Evolutionary conservation across 2,888 invertebrate genomes (phyloP), one percentile per base, ranked within the genome.

Genomic region (Corythucha ciliata): DNA sequence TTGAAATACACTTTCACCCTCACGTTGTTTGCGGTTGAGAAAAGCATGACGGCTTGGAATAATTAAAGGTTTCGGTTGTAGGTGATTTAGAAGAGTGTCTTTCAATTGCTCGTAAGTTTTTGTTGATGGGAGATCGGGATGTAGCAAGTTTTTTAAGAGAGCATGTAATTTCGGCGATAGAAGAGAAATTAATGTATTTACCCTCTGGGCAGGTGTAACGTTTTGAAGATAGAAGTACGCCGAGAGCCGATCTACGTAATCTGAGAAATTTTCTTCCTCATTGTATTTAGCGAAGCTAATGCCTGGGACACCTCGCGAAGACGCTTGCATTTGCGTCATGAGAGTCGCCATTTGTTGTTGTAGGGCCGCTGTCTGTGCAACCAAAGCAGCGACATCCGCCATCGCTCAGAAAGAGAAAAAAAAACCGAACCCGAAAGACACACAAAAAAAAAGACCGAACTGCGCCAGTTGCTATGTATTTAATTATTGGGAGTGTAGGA

Each of bases 41-140:
- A 40, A 48, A 7, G 48, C 21, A 22, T 48, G 41, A 7, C 40
- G 26, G 24, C 48, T 48, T 2, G 48, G 48, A 8, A 48, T 48
- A 14, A 48, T 27, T 14, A 40, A 29, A 5, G 40, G 48, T 7
- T n/a, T 16, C 5, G 40, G 48, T n/a, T 25, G 32, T 5, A 48
- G 7, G 22, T 48, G 48, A 14, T 18, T 25, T 37, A 21, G 16
- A 8, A 48, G 26, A 37, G 40, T n/a, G 3, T 22, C 26, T 16
- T 40, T 39, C 18, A 48, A 18, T 7, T 48, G 16, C 5, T 48
- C 40, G 27, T 39, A 48, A 2, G 48, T 26, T 39, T 48, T 48
- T 12, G 22, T 12, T 21, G 10, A 8, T 26, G 37, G 40, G 12
- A 27, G 14, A 3, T 4, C 39, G 2, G 48, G 48, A 26, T 48